These are phyloP conservation scores for Oscheius sp. DNA, from an alignment of 2,888 invertebrate species.

Conservation along the genomic window DNA sequence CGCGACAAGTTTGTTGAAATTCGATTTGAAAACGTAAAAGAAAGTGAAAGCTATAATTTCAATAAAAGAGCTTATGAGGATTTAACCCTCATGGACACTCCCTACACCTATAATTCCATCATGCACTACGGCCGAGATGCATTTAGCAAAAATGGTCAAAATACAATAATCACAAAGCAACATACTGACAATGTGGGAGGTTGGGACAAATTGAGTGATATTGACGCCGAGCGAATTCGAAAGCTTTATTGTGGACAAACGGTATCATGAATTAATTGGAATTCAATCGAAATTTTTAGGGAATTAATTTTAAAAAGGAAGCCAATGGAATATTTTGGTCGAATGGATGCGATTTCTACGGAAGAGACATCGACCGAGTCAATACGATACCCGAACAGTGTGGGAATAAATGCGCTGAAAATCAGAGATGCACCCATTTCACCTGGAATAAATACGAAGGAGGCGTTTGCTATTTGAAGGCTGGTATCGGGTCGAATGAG, in stretches of 20 bases:
- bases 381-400: too few relatives aligned
- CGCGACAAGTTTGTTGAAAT: neutral
- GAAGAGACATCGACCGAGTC: too few relatives aligned
- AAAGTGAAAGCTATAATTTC: neutral
- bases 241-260: neutral
- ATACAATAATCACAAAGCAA: neutral
- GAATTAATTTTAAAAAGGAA: too few relatives aligned
- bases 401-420: too few relatives aligned
- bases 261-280: too few relatives aligned
- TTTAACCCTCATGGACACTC: neutral
- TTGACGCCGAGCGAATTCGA: neutral
- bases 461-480: too few relatives aligned
- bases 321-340: too few relatives aligned
- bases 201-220: neutral
- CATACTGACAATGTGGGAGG: neutral
- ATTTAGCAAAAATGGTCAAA: neutral
- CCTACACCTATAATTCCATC: neutral
- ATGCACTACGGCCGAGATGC: neutral
- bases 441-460: too few relatives aligned
- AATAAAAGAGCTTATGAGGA: neutral
- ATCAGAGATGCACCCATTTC: too few relatives aligned
- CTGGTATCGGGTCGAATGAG: too few relatives aligned
- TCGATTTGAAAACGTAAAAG: neutral
- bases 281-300: too few relatives aligned
- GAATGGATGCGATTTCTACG: too few relatives aligned